phyloP scores from a whole-genome alignment of 2,113 vertebrate species.

The Gasterosteus nipponicus region DNA sequence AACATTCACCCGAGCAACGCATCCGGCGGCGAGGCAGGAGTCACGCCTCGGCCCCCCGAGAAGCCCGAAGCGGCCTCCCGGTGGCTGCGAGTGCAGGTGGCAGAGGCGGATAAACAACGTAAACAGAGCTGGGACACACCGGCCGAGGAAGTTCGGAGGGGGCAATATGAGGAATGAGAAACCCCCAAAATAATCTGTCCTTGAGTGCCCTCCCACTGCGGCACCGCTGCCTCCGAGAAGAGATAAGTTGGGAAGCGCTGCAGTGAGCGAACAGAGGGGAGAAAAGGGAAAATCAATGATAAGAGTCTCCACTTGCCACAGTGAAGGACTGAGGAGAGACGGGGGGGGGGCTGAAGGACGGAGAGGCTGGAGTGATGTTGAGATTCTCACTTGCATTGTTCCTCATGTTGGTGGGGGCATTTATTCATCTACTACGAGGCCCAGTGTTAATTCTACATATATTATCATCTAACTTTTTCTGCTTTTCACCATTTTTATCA shows the following conservation, averaged over 20 bases:
- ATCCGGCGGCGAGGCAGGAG: slow-evolving; percentile 23
- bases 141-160: slow-evolving; percentile 31
- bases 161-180: slow-evolving; percentile 63
- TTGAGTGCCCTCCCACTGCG: slow-evolving; percentile 74
- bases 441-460: too few species aligned
- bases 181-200: slow-evolving; percentile 74
- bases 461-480: too few species aligned
- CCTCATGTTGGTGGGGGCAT: not conserved
- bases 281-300: slow-evolving; percentile 74
- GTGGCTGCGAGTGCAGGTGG: slow-evolving; percentile 34
- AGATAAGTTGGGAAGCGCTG: slow-evolving; percentile 70
- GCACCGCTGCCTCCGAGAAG: slow-evolving; percentile 70
- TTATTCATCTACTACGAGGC: slow-evolving; percentile 5
- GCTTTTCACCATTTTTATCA: not conserved
- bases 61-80: slow-evolving; percentile 5
- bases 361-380: not conserved
- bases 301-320: slow-evolving; percentile 72
- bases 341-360: not conserved
- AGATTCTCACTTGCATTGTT: slow-evolving; percentile 10
- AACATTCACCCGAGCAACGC: slow-evolving; percentile 17
- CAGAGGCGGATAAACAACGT: slow-evolving; percentile 45
- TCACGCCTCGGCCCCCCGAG: not conserved
- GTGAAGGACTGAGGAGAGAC: slow-evolving; percentile 44
- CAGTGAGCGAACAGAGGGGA: slow-evolving; percentile 64
- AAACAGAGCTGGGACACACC: slow-evolving; percentile 24